phyloP scores from a whole-genome alignment of 1,140 invertebrate genomes.

The Dreissena rostriformis region DNA sequence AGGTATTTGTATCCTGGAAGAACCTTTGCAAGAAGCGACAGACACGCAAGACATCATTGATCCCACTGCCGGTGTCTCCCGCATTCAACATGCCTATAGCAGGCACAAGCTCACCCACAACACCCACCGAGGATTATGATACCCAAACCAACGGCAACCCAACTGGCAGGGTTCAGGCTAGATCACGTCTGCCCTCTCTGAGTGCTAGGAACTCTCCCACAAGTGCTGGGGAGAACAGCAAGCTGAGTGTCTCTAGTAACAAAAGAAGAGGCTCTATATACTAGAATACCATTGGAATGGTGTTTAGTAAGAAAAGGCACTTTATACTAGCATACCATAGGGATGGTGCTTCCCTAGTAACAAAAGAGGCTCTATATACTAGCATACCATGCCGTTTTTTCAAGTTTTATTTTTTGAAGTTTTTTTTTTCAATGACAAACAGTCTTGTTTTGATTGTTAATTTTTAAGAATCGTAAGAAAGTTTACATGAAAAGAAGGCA shows the following conservation, averaged over 20 bases:
- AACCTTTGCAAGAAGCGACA: slow-evolving; percentile 21
- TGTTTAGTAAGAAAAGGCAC: too few relatives aligned
- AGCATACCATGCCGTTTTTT: too few relatives aligned
- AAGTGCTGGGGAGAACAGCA: slow-evolving; percentile 20
- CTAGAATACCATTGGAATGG: background rate
- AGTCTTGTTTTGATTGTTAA: too few relatives aligned
- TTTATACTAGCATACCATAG: too few relatives aligned
- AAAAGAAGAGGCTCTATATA: slow-evolving; percentile 32
- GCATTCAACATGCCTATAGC: slow-evolving; percentile 19
- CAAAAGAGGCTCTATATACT: too few relatives aligned
- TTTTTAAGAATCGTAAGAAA: too few relatives aligned
- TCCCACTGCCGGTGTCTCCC: slow-evolving; percentile 47
- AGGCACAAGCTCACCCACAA: slow-evolving; percentile 18
- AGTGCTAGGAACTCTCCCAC: slow-evolving; percentile 42
- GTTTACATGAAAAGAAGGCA: too few relatives aligned
- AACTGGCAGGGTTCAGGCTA: too few relatives aligned
- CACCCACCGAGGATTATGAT: slow-evolving; percentile 8
- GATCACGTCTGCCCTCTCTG: slow-evolving; percentile 14
- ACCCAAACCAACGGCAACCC: too few relatives aligned
- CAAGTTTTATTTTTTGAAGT: too few relatives aligned
- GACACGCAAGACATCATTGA: slow-evolving; percentile 22
- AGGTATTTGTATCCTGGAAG: slow-evolving; percentile 53
- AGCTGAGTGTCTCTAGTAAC: slow-evolving; percentile 5
- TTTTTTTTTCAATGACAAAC: too few relatives aligned
- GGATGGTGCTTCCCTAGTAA: too few relatives aligned